Conservation (phyloP, 2,113 vertebrate species). For the Hepsetus odoe region DNA sequence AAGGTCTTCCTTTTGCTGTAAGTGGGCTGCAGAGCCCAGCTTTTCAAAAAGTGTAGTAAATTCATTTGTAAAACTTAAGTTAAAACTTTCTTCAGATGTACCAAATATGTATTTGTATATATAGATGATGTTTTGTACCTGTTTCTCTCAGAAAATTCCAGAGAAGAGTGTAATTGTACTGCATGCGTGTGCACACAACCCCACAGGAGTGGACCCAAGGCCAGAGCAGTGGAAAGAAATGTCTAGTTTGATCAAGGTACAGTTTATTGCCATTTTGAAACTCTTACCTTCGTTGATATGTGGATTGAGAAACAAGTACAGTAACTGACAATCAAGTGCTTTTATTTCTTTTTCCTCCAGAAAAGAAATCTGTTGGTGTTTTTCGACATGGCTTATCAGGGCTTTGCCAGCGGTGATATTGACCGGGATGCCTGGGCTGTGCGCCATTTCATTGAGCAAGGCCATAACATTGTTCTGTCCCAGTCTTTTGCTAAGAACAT, state of each 20-base stretch:
- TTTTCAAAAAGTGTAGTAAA: no score
- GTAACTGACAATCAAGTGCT: neutral
- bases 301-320: neutral
- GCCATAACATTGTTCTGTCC: slow-evolving; percentile 86
- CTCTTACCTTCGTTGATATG: neutral
- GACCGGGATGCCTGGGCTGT: slow-evolving; percentile 94
- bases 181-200: slow-evolving; percentile 97
- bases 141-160: slow-evolving; percentile 87
- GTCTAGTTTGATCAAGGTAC: slow-evolving; percentile 84
- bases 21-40: no score
- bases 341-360: slow-evolving; percentile 64
- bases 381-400: slow-evolving; percentile 99
- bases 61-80: no score
- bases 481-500: slow-evolving; percentile 99
- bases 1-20: no score
- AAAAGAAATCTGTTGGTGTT: slow-evolving; percentile 91
- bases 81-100: no score
- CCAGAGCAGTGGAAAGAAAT: slow-evolving; percentile 97
- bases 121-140: neutral
- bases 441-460: slow-evolving; percentile 93
- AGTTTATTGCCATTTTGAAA: neutral
- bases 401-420: slow-evolving; percentile 95
- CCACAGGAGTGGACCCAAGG: slow-evolving; percentile 93
- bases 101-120: no score
- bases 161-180: slow-evolving; percentile 90